A percentile compares a stretch with the other conserved stretches of the same genome.
Conservation (phyloP, 1,140 invertebrate species). For the Zaprionus gabonicus region DNA sequence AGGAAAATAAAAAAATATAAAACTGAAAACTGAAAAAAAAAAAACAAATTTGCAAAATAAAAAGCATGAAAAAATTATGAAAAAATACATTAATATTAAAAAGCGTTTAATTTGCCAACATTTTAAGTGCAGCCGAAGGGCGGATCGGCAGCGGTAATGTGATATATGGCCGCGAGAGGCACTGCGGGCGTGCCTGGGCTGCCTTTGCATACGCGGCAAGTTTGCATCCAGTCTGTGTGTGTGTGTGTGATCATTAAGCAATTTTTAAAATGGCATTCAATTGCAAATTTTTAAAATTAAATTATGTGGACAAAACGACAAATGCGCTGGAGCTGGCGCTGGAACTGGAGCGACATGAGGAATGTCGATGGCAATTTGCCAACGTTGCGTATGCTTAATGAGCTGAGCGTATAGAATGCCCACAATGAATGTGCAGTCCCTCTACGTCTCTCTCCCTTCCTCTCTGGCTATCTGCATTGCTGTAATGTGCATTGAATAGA, state of each 20-base stretch:
- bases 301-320: constrained; percentile 67
- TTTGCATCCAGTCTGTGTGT: constrained; percentile 26
- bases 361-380: constrained; percentile 66
- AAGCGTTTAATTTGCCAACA: constrained; percentile 76
- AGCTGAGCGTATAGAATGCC: constrained; percentile 53
- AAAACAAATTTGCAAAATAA: constrained; percentile 59
- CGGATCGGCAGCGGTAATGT: constrained; percentile 32
- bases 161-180: constrained; percentile 47
- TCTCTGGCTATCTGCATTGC: background rate
- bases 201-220: constrained; percentile 59
- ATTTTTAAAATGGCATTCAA: constrained; percentile 74
- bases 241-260: constrained; percentile 63
- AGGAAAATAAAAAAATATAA: constrained; percentile 52
- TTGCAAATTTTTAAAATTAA: constrained; percentile 64
- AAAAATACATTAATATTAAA: constrained; percentile 80
- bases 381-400: constrained; percentile 70
- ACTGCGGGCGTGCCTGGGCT: constrained; percentile 28
- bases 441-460: background rate
- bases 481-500: constrained; percentile 32
- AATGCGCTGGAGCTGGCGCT: constrained; percentile 1
- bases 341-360: constrained; percentile 14
- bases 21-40: constrained; percentile 42
- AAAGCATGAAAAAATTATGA: constrained; percentile 56
- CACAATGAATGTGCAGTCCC: constrained; percentile 39
- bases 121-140: constrained; percentile 44